Evolutionary conservation across 35 echinoderm and acorn worm species (phyloP).

Genomic region (Stichopus chloronotus): DNA sequence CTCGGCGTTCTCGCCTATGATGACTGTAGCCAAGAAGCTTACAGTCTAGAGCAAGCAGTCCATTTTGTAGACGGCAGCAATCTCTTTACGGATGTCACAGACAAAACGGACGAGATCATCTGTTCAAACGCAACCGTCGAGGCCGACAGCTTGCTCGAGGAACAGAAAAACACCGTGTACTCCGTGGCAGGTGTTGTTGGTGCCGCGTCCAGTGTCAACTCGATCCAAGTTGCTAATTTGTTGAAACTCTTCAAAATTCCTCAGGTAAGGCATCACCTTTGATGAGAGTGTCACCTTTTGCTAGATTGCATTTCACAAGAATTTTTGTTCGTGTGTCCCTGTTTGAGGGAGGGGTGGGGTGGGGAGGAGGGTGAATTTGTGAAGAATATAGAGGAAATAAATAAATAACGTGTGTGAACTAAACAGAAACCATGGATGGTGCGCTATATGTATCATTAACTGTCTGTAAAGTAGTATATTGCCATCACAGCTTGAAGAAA

Average conservation of each 20-base stretch:
- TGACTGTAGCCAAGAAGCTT: constrained; percentile 87
- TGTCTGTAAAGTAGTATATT: no score
- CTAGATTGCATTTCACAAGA: no score
- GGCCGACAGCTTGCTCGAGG: neutral
- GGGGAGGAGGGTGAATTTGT: no score
- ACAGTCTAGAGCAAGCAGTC: constrained; percentile 80
- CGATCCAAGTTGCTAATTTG: constrained; percentile 90
- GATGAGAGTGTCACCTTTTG: neutral
- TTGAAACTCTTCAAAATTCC: constrained; percentile 97
- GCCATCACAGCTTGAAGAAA: no score
- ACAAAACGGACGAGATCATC: neutral
- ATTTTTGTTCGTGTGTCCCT: no score
- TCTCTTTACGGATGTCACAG: constrained; percentile 18
- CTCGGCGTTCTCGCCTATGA: constrained; percentile 83
- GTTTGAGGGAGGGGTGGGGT: no score
- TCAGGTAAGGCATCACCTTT: constrained; percentile 76
- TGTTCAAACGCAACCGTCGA: constrained; percentile 9
- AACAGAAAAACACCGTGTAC: neutral
- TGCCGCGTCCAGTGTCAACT: constrained; percentile 69
- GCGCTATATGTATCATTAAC: no score
- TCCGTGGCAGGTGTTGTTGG: constrained; percentile 81
- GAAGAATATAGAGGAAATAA: no score
- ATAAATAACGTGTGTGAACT: no score
- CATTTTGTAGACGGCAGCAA: constrained; percentile 68
- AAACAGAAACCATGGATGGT: no score